Evolutionary conservation across 2,888 invertebrate species (phyloP), one percentile per base, ranked within the genome.

Genomic region (Sicus ferrugineus): DNA sequence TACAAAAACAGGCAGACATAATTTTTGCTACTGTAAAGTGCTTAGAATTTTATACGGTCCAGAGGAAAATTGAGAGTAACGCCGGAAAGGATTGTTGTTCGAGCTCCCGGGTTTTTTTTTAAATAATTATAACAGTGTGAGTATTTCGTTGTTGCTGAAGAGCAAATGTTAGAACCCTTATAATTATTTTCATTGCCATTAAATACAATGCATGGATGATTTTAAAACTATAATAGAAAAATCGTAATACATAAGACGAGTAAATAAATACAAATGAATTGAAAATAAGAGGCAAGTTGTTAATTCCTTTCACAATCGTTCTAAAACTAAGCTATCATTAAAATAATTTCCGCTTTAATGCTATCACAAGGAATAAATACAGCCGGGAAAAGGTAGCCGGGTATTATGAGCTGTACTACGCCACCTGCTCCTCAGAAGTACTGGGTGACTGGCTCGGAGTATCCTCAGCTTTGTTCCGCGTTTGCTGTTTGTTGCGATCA

Each of bases 371-470:
- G n/a, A 52, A 34, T 34, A 46, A n/a, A 23, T 16, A 30, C 38
- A 65, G 2, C n/a, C 23, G 42, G 14, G 9, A 16, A 42, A 14
- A 9, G 16, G 28, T 56, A 63, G n/a, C 38, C 23, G 26, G n/a
- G 26, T 38, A 38, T 31, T 11, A 21, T 11, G 28, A 38, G 34
- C 59, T 16, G 4, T 31, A 28, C 70, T 76, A 77, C 65, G 75
- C 73, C 31, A 76, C 70, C 58, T 76, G 77, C 64, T 77, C 77
- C 62, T 77, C 77, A 11, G 77, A 77, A 19, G 77, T 77, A 58
- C 74, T 76, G 0, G 77, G 77, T 21, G 75, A 75, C 61, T 67
- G 74, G 68, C 73, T 68, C 63, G 54, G 63, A 23, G 23, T 54
- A 48, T 6, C 58, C 38, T 62, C 23, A 11, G 31, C 30, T 19